phyloP scores from a whole-genome alignment of 2,888 invertebrate genomes.

The Polymixis lichenea region DNA sequence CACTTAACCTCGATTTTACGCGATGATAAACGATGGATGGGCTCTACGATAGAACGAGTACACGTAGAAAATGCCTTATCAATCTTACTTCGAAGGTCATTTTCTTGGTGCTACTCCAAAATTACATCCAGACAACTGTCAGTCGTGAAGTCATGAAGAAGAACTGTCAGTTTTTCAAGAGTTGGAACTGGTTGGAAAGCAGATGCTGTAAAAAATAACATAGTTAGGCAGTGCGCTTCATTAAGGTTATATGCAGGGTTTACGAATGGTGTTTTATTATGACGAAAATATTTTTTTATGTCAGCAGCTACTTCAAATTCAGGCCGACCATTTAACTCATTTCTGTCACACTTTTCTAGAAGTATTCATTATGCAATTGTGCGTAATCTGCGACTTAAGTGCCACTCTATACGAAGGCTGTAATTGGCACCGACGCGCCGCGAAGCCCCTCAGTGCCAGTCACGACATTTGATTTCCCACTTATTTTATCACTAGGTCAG shows the following conservation, averaged over 20 bases:
- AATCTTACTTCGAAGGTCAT: neutral
- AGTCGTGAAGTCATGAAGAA: too few species aligned
- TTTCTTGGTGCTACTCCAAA: neutral
- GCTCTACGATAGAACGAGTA: neutral
- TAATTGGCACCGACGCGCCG: constrained; percentile 73
- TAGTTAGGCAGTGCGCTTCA: neutral
- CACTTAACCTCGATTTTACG: neutral
- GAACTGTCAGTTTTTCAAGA: neutral
- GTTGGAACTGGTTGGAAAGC: too few species aligned
- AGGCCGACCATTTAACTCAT: neutral
- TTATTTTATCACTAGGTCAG: constrained; percentile 51
- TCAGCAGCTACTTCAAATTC: neutral
- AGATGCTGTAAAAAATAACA: too few species aligned
- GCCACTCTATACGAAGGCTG: constrained; percentile 57
- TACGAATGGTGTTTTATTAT: neutral
- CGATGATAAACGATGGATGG: neutral
- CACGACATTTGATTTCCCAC: constrained; percentile 76
- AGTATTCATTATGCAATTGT: constrained; percentile 63
- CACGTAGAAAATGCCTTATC: neutral
- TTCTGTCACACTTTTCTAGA: constrained; percentile 48
- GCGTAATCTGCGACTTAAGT: constrained; percentile 66
- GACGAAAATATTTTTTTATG: neutral
- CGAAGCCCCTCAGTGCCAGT: constrained; percentile 72
- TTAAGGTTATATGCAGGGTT: neutral
- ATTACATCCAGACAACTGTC: neutral